Evolutionary conservation across 2,888 invertebrate genomes (phyloP).

Genomic region (Euplagia quadripunctaria): DNA sequence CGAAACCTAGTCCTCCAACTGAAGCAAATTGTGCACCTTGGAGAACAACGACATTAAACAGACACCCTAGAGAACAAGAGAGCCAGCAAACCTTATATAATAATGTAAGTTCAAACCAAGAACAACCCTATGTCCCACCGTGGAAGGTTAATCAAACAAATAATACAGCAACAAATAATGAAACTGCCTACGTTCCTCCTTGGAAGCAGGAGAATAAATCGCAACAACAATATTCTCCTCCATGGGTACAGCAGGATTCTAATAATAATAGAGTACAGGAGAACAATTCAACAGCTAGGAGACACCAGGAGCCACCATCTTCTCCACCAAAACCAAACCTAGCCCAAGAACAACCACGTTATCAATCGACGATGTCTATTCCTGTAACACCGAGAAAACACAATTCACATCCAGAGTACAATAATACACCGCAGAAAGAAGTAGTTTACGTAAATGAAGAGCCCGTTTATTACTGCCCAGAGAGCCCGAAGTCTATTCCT

Average conservation of each 20-base stretch:
- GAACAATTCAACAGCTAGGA: slow-evolving; percentile 65
- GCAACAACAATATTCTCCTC: slow-evolving; percentile 70
- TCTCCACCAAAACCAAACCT: slow-evolving; percentile 61
- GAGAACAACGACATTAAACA: slow-evolving; percentile 77
- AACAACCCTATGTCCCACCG: slow-evolving; percentile 71
- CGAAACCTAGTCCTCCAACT: slow-evolving; percentile 61
- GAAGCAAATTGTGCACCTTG: slow-evolving; percentile 73
- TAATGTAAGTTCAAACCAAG: slow-evolving; percentile 65
- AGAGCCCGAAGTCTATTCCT: slow-evolving; percentile 80
- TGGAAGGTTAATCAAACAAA: slow-evolving; percentile 74
- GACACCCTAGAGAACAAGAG: slow-evolving; percentile 69
- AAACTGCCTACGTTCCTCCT: slow-evolving; percentile 65
- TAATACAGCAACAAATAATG: slow-evolving; percentile 58
- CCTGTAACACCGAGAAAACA: slow-evolving; percentile 79
- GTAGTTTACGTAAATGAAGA: slow-evolving; percentile 81
- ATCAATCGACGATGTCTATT: slow-evolving; percentile 83
- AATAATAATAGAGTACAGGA: slow-evolving; percentile 73
- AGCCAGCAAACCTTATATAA: slow-evolving; percentile 64
- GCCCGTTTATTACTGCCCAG: slow-evolving; percentile 81
- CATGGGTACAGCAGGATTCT: slow-evolving; percentile 69
- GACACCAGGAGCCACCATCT: slow-evolving; percentile 61
- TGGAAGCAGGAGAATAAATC: slow-evolving; percentile 74
- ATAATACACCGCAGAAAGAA: slow-evolving; percentile 74
- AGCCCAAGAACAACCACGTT: slow-evolving; percentile 72
- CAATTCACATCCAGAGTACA: slow-evolving; percentile 70